A percentile compares a stretch with the other conserved stretches of the same genome.
Evolutionary conservation across 1,140 invertebrate genomes (phyloP).

Genomic region (Nasonia longicornis): DNA sequence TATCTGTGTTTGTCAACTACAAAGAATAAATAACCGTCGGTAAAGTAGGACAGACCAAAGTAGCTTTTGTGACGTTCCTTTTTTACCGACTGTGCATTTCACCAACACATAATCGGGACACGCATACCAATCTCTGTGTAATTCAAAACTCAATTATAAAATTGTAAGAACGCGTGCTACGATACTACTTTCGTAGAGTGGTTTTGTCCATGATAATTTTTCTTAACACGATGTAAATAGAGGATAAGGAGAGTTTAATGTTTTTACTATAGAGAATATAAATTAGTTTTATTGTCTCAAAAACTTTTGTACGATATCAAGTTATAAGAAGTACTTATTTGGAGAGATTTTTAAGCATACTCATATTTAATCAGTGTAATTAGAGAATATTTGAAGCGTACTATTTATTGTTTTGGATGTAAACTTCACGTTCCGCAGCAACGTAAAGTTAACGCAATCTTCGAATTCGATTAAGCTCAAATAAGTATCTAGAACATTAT

Average conservation of each 20-base stretch:
- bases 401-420: neutral
- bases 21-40: neutral
- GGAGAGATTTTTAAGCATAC: neutral
- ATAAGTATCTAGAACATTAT: neutral
- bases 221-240: constrained; percentile 39
- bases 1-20: neutral
- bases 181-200: constrained; percentile 12
- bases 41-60: neutral
- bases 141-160: neutral
- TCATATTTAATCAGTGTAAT: neutral
- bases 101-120: neutral
- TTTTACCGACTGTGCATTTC: neutral
- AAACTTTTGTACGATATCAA: constrained; percentile 28
- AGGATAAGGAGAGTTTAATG: constrained; percentile 15
- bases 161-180: neutral
- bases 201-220: constrained; percentile 4
- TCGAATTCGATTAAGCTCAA: neutral
- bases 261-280: neutral
- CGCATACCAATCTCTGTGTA: neutral
- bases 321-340: neutral
- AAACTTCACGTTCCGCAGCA: neutral
- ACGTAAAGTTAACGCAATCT: neutral
- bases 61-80: neutral
- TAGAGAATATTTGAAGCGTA: neutral
- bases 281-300: constrained; percentile 12